Evolutionary conservation across 2,888 invertebrate genomes (phyloP), one percentile per base, ranked within the genome.

Genomic region (Diachrysia chrysitis): DNA sequence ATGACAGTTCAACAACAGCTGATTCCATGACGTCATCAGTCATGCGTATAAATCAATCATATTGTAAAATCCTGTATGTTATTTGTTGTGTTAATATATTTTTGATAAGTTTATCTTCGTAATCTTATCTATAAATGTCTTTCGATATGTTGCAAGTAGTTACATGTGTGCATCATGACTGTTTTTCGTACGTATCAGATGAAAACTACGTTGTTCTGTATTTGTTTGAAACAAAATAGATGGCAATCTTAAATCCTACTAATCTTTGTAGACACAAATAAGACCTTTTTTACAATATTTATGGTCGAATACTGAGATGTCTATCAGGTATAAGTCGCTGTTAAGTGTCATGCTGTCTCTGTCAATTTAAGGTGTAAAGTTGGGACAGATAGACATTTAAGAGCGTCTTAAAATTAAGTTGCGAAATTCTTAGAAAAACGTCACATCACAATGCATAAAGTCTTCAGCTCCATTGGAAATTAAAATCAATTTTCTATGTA

Each of bases 1-100:
- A 82, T 72, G 82, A 83, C 80, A 76, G 80, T 82, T 87, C 77
- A 85, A 84, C 79, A 83, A 71, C n/a, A n/a, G n/a, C 67, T 78
- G 78, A 78, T 58, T 78, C 76, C 81, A 73, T 66, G 76, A 81
- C 80, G 82, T 81, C 66, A 58, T 64, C 73, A 73, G 69, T 68
- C 51, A 53, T 68, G 37, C 57, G 62, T 25, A 64, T 63, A 79
- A 81, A 87, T 86, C 83, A 71, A 86, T 87, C 85, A 84, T 64
- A 59, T 80, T 19, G 55, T 67, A 71, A 67, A 72, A 68, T 56
- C 58, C 54, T 56, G 58, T 59, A 61, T 69, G 65, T 64, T 57
- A 51, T 12, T 21, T 51, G 19, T 42, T 19, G 48, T 51, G 19
- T 51, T 21, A 21, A 51, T 21, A 12, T 19, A 19, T 19, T 51